Conservation (phyloP, 2,888 invertebrate genomes). For the Girardia tigrina region DNA sequence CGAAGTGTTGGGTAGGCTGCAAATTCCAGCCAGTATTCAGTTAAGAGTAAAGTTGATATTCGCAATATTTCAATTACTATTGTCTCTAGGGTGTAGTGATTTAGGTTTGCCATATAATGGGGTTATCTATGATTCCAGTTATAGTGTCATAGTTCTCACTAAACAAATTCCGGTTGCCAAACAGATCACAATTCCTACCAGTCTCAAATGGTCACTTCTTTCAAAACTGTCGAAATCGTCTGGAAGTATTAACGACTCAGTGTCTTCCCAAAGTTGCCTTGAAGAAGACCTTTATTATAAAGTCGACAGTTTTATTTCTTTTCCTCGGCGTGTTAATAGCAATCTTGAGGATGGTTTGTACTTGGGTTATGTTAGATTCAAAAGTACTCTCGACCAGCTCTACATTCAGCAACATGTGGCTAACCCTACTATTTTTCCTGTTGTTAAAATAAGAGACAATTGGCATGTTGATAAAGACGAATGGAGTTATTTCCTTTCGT, state of each 20-base stretch:
- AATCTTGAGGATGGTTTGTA: constrained; percentile 75
- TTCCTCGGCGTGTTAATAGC: constrained; percentile 51
- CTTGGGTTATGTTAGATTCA: constrained; percentile 84
- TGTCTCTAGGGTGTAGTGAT: constrained; percentile 75
- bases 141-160: constrained; percentile 69
- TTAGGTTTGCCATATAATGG: constrained; percentile 83
- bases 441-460: constrained; percentile 78
- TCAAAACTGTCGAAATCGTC: constrained; percentile 60
- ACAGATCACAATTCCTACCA: constrained; percentile 65
- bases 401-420: constrained; percentile 79
- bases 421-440: constrained; percentile 83
- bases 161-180: constrained; percentile 61
- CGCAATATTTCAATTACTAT: constrained; percentile 53
- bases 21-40: constrained; percentile 13
- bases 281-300: constrained; percentile 29
- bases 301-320: constrained; percentile 9
- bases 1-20: background rate
- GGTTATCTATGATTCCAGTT: constrained; percentile 70
- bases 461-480: constrained; percentile 82
- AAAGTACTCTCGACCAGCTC: constrained; percentile 82
- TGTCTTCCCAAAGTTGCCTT: background rate
- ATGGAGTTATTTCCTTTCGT: constrained; percentile 8
- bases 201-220: constrained; percentile 78
- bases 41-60: constrained; percentile 17
- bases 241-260: constrained; percentile 19